Conservation (phyloP, 2,113 vertebrate species). For the Chitala chitala region DNA sequence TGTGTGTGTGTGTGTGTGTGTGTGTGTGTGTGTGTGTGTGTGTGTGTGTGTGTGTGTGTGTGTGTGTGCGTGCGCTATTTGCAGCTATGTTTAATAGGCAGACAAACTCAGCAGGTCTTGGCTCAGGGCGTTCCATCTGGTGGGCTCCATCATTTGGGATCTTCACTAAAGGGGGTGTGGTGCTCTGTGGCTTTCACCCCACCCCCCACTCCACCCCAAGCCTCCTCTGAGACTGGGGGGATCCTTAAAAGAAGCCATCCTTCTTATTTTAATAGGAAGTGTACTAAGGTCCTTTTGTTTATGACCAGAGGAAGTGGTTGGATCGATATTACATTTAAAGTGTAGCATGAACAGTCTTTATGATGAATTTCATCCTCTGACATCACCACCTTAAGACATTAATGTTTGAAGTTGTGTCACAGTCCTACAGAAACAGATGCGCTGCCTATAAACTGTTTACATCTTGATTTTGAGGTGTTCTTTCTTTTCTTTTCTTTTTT, state of each 20-base stretch:
- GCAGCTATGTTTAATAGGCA: conserved; percentile 13
- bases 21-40: background rate
- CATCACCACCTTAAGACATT: too few relatives aligned
- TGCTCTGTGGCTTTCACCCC: background rate
- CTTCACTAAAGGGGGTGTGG: background rate
- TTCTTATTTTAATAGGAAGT: background rate
- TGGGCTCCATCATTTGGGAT: background rate
- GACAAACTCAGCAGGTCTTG: conserved; percentile 19
- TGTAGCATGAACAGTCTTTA: background rate
- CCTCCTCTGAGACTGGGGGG: background rate
- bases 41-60: background rate
- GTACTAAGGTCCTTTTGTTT: background rate
- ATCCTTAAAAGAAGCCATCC: background rate
- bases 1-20: background rate
- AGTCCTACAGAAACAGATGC: too few relatives aligned
- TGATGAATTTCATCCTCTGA: background rate
- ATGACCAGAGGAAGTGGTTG: background rate
- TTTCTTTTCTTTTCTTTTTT: background rate
- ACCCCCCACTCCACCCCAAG: background rate
- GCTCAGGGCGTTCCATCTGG: conserved; percentile 23
- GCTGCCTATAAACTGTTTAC: background rate
- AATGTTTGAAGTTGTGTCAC: too few relatives aligned
- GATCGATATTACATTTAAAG: background rate
- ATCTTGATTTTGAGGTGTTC: background rate
- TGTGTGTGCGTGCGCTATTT: background rate